Conservation (phyloP, 2,888 invertebrate species). For the Dryadula phaetusa region DNA sequence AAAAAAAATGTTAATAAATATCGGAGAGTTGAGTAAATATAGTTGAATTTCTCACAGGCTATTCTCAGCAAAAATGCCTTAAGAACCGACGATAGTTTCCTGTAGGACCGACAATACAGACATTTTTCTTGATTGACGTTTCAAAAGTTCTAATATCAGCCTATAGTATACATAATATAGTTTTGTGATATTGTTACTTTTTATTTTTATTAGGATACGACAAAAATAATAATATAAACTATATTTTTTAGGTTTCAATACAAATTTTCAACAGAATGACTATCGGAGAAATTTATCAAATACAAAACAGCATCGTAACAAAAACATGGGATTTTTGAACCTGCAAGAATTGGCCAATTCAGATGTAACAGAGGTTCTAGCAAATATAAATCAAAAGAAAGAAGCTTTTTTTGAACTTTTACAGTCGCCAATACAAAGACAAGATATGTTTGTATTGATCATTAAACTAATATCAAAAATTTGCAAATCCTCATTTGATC, state of each 20-base stretch:
- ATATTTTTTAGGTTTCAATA: background rate
- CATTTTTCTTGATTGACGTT: too few species aligned
- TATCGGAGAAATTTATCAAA: background rate
- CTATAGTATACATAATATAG: too few species aligned
- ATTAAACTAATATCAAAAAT: conserved; percentile 70
- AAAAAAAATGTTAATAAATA: too few species aligned
- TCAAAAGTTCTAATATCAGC: too few species aligned
- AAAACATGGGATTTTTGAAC: conserved; percentile 54
- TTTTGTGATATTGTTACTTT: too few species aligned
- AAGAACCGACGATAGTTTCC: too few species aligned
- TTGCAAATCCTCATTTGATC: conserved; percentile 63
- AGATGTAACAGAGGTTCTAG: conserved; percentile 63
- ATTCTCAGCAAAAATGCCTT: too few species aligned
- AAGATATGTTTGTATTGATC: conserved; percentile 66
- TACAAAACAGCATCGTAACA: background rate
- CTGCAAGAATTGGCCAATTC: conserved; percentile 62
- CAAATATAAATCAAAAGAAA: conserved; percentile 60
- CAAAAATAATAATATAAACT: background rate
- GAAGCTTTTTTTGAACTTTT: conserved; percentile 62
- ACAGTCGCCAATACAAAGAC: conserved; percentile 55
- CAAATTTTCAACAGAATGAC: background rate
- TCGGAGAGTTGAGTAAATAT: too few species aligned
- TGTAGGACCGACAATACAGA: too few species aligned
- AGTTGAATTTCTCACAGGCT: too few species aligned
- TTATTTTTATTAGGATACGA: too few species aligned